Evolutionary conservation across 1,140 invertebrate species (phyloP), one percentile per base, ranked within the genome.

Genomic region (Brachionus sp.): DNA sequence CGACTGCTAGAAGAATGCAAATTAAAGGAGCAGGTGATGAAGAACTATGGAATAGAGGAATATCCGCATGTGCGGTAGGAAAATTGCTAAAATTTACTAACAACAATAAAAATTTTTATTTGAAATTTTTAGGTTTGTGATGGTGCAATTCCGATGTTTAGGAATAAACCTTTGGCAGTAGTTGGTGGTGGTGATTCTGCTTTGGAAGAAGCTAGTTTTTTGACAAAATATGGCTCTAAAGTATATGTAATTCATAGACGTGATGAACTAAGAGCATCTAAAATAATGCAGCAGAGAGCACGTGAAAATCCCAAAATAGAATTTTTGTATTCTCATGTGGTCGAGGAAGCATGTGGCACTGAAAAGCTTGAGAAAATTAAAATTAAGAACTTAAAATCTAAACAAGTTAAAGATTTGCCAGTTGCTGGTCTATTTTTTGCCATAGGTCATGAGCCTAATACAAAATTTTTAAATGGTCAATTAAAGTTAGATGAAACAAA

Each of bases 131-230:
- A 70, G 66, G 66, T 70, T 39, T 75, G 70, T 75, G 70, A 75
- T 46, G 70, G 77, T n/a, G 77, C 46, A 0, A 53, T 57, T 37
- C 46, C 46, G 6, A 62, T 78, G 46, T 78, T 78, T 62, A 57
- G 53, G n/a, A 64, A 78, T 37, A 57, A 78, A 39, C 46, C 46
- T 16, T 35, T 78, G 16, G 53, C 53, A 13, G 77, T 78, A 16
- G 29, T 78, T 37, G 77, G 77, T 57, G 77, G 77, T 9, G 77
- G 77, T 33, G 53, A 78, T 16, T 62, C 77, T 35, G 77, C 77
- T 62, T 64, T 78, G 35, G 77, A 78, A 78, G 77, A 78, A 78
- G 77, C 77, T 6, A 62, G n/a, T 29, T 78, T 62, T 64, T 78
- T 78, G 33, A 62, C 77, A 1, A 64, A 78, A 37, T 62, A 62